phyloP scores from a whole-genome alignment of 2,113 vertebrate species.

The Smithornis capensis region DNA sequence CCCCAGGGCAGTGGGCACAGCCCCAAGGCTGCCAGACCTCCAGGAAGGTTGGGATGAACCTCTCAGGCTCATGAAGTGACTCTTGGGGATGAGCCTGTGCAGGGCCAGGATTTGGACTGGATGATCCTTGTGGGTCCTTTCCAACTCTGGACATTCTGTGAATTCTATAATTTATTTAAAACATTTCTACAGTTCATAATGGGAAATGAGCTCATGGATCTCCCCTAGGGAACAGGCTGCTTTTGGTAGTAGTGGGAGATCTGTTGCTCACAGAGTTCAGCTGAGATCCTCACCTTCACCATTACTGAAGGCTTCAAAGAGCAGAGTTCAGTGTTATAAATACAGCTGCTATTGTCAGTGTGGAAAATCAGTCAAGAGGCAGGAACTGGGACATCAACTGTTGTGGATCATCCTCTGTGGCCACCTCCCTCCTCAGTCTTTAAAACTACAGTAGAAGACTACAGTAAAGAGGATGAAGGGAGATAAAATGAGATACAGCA shows the following conservation, averaged over 20 bases:
- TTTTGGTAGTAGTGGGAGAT: too few relatives aligned
- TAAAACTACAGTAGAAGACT: neutral
- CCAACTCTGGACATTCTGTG: neutral
- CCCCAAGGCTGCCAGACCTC: too few relatives aligned
- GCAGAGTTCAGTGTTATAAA: neutral
- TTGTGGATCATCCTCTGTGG: neutral
- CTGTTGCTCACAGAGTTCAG: neutral
- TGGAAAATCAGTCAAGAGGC: neutral
- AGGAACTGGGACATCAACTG: accelerated
- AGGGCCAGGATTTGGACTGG: accelerated
- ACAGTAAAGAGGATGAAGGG: neutral
- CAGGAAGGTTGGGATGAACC: too few relatives aligned
- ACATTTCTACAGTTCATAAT: neutral
- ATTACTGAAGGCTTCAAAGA: neutral
- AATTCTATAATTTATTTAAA: neutral
- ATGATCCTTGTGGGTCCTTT: neutral
- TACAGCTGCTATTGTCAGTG: neutral
- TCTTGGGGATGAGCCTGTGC: neutral
- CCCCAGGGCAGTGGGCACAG: too few relatives aligned
- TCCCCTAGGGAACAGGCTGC: neutral
- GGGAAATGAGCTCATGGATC: neutral
- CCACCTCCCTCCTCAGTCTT: neutral
- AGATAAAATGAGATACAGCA: neutral
- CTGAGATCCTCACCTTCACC: neutral
- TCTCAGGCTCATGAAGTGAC: too few relatives aligned